phyloP scores from a whole-genome alignment of 2,888 invertebrate genomes.

The Tenthredo distinguenda region DNA sequence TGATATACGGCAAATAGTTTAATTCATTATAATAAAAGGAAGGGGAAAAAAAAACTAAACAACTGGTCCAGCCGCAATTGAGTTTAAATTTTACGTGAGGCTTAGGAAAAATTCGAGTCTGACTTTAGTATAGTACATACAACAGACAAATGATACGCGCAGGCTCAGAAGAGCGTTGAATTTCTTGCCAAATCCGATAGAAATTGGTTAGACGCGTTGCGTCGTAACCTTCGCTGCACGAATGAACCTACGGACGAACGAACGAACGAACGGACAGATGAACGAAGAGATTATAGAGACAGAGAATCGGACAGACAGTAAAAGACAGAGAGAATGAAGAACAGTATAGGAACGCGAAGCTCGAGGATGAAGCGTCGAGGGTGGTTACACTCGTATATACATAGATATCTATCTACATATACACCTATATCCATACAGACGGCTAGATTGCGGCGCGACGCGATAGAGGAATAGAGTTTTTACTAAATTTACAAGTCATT shows the following conservation, averaged over 20 bases:
- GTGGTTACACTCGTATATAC: not conserved
- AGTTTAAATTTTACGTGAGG: not conserved
- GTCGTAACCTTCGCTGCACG: not conserved
- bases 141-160: not conserved
- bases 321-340: conserved; percentile 1
- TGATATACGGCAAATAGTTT: not conserved
- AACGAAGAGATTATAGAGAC: not conserved
- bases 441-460: not conserved
- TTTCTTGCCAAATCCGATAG: conserved; percentile 38
- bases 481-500: not conserved
- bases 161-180: not conserved
- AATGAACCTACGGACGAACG: not conserved
- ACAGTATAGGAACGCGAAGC: not conserved
- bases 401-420: not conserved
- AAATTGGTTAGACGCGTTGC: conserved; percentile 29
- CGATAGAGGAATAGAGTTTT: not conserved
- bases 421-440: not conserved
- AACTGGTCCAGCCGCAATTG: not conserved
- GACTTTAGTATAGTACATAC: not conserved
- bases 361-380: not conserved
- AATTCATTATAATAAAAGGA: not conserved
- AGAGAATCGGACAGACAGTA: conserved; percentile 19
- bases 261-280: not conserved
- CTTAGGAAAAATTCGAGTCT: not conserved
- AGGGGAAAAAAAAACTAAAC: not conserved